Conservation (phyloP, 2,888 invertebrate genomes). For the Mycogona germanica region DNA sequence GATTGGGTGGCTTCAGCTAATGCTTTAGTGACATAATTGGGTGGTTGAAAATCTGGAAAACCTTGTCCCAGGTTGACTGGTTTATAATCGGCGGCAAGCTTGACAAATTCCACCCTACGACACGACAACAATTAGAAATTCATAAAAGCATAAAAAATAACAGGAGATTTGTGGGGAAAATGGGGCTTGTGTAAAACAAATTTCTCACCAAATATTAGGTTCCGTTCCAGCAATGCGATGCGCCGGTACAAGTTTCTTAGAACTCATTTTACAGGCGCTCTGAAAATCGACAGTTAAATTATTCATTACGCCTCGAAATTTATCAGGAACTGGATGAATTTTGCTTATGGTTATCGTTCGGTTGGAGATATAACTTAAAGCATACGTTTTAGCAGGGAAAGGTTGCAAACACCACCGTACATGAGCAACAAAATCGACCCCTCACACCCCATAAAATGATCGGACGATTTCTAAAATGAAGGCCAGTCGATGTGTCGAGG, state of each 20-base stretch:
- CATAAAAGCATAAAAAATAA: neutral
- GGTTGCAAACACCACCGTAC: no score
- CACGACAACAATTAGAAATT: neutral
- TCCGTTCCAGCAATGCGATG: slow-evolving; percentile 4
- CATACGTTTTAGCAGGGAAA: no score
- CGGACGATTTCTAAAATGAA: no score
- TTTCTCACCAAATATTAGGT: slow-evolving; percentile 11
- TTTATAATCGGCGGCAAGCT: slow-evolving; percentile 65
- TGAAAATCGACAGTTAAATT: neutral
- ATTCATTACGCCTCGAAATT: no score
- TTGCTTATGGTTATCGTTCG: no score
- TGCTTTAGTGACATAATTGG: slow-evolving; percentile 64
- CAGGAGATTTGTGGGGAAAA: neutral
- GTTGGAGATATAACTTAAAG: no score
- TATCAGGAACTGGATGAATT: no score
- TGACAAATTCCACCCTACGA: slow-evolving; percentile 79
- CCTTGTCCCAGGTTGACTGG: slow-evolving; percentile 92
- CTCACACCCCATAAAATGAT: no score
- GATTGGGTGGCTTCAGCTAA: slow-evolving; percentile 49
- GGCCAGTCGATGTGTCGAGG: no score
- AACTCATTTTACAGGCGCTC: slow-evolving; percentile 5
- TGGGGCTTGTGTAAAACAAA: no score
- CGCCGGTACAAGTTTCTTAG: slow-evolving; percentile 3
- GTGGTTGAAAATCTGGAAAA: slow-evolving; percentile 84
- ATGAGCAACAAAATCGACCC: no score